These are phyloP conservation scores for Patella pellucida DNA, from an alignment of 2,888 invertebrate genomes.

Conservation along the genomic window DNA sequence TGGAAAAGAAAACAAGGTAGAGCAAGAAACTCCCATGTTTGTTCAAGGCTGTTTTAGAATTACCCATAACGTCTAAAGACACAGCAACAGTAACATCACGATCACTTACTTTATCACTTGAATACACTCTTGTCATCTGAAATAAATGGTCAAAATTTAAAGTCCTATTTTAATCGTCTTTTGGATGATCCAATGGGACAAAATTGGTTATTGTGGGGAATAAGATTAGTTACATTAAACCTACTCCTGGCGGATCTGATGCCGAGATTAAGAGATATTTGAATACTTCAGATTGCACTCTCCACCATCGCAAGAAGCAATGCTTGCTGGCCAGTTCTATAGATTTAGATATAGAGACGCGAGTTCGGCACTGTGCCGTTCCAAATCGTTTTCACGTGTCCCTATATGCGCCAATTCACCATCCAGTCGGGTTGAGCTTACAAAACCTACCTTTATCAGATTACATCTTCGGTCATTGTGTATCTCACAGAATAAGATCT, in stretches of 20 bases:
- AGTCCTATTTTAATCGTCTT: slow-evolving; percentile 28
- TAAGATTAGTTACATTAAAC: slow-evolving; percentile 31
- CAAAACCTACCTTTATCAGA: no score
- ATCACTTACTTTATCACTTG: slow-evolving; percentile 28
- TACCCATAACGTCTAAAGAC: slow-evolving; percentile 35
- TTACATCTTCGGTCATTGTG: no score
- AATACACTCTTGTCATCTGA: slow-evolving; percentile 24
- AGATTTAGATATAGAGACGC: slow-evolving; percentile 35
- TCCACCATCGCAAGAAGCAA: slow-evolving; percentile 45
- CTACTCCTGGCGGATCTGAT: slow-evolving; percentile 38
- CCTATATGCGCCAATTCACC: no score
- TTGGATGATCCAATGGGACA: slow-evolving; percentile 38
- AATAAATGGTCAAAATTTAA: slow-evolving; percentile 9
- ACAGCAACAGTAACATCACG: slow-evolving; percentile 22
- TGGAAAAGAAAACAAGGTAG: no score
- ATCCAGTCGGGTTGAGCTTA: no score
- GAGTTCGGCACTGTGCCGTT: no score
- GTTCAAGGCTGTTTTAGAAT: neutral
- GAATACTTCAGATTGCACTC: slow-evolving; percentile 54
- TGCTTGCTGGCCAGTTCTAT: slow-evolving; percentile 54
- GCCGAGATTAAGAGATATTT: no score
- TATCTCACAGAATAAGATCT: no score
- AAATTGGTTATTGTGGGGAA: slow-evolving; percentile 44
- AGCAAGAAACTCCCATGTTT: no score
- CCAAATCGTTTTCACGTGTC: no score